These are phyloP conservation scores for Drosophila pandora DNA, from an alignment of 1,140 invertebrate genomes.

Conservation along the genomic window DNA sequence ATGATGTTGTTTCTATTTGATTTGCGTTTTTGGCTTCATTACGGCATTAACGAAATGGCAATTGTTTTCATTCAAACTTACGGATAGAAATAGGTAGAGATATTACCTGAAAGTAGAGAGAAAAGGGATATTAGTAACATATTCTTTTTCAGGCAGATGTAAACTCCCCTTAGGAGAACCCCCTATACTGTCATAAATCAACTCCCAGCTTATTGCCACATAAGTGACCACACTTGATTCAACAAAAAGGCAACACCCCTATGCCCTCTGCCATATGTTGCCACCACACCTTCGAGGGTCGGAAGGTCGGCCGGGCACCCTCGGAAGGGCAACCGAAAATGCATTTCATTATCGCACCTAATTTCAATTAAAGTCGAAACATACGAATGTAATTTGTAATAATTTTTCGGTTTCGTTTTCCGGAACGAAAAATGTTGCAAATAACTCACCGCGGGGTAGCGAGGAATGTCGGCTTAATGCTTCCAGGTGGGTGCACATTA, in stretches of 20 bases:
- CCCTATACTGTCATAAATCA: conserved; percentile 52
- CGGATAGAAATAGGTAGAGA: not conserved
- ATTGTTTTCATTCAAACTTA: conserved; percentile 8
- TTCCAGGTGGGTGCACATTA: conserved; percentile 79
- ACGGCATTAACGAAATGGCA: not conserved
- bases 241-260: conserved; percentile 35
- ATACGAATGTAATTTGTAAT: conserved; percentile 69
- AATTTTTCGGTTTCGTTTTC: conserved; percentile 29
- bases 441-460: conserved; percentile 53
- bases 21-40: conserved; percentile 13
- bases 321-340: conserved; percentile 35
- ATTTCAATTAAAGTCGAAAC: conserved; percentile 72
- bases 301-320: conserved; percentile 32
- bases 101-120: conserved; percentile 36
- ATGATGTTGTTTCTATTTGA: conserved; percentile 28
- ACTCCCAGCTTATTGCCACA: conserved; percentile 32
- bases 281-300: conserved; percentile 17
- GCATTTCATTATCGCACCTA: conserved; percentile 75
- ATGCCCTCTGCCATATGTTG: conserved; percentile 23
- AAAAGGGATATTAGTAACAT: not conserved
- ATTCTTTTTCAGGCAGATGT: conserved; percentile 28
- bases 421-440: conserved; percentile 44
- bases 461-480: conserved; percentile 32
- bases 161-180: not conserved
- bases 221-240: conserved; percentile 53